These are phyloP conservation scores for Phortica variegata DNA, from an alignment of 1,140 invertebrate genomes.

Conservation along the genomic window DNA sequence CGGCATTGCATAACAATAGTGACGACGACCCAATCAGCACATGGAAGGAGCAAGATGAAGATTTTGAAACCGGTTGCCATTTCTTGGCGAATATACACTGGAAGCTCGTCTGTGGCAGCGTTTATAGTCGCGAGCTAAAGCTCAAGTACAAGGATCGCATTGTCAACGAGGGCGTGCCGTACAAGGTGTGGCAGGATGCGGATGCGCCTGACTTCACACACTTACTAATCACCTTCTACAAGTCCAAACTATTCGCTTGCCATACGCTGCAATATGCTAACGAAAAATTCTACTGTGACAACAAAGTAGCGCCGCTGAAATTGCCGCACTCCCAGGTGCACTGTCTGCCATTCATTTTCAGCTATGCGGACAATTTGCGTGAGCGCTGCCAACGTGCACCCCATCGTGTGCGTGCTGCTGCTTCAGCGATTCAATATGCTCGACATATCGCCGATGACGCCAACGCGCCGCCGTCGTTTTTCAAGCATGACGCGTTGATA, in stretches of 20 bases:
- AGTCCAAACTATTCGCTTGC: conserved; percentile 28
- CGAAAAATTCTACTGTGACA: conserved; percentile 28
- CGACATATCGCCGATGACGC: no score
- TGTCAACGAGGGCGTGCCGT: conserved; percentile 24
- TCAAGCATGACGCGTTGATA: no score
- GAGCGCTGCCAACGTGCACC: conserved; percentile 13
- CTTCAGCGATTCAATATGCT: no score
- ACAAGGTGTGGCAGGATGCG: conserved; percentile 30
- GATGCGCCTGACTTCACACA: conserved; percentile 19
- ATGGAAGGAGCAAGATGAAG: no score
- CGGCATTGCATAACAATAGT: no score
- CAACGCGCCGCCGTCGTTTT: no score
- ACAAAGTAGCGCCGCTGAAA: conserved; percentile 17
- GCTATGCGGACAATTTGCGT: conserved; percentile 24
- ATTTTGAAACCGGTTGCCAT: no score
- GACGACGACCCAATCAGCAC: no score
- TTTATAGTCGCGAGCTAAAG: conserved; percentile 16
- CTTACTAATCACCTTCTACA: conserved; percentile 32
- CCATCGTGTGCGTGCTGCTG: no score
- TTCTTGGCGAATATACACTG: no score
- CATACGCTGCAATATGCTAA: conserved; percentile 21
- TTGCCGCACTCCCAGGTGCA: conserved; percentile 4
- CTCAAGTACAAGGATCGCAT: conserved; percentile 32
- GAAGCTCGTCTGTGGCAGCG: conserved; percentile 30
- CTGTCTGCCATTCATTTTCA: conserved; percentile 31